Evolutionary conservation across 2,113 vertebrate genomes (phyloP).

Genomic region (Pantherophis guttatus): DNA sequence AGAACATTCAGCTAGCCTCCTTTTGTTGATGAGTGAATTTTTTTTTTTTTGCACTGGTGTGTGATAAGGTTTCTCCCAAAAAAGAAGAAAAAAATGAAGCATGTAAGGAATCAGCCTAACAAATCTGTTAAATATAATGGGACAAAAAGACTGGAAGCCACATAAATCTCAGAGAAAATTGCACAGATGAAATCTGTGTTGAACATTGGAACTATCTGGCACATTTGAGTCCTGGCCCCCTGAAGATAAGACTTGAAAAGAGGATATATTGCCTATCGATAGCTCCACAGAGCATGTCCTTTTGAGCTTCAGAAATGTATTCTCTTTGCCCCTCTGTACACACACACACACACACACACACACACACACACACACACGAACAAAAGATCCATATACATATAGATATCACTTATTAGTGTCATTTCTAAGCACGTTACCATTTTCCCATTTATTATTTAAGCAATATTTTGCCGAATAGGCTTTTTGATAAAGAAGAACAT

Average conservation of each 20-base stretch:
- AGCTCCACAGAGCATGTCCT: conserved; percentile 61
- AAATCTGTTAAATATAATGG: conserved; percentile 58
- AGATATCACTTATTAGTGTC: conserved; percentile 14
- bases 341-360: not conserved
- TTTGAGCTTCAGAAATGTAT: conserved; percentile 60
- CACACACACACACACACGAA: conserved; percentile 5
- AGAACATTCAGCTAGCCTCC: conserved; percentile 10
- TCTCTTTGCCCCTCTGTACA: conserved; percentile 25
- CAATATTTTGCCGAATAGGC: conserved; percentile 16
- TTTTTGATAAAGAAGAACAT: conserved; percentile 24
- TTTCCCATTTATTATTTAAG: conserved; percentile 20
- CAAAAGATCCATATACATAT: not conserved
- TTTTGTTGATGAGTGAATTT: conserved; percentile 56
- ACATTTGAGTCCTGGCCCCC: conserved; percentile 65
- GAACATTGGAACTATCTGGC: conserved; percentile 59
- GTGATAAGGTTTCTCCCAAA: conserved; percentile 46
- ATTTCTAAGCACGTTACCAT: conserved; percentile 29
- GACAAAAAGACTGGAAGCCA: conserved; percentile 50
- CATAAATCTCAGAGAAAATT: conserved; percentile 68
- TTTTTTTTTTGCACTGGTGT: conserved; percentile 46
- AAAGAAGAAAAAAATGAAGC: conserved; percentile 43
- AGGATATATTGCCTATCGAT: conserved; percentile 55
- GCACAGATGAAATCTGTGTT: conserved; percentile 61
- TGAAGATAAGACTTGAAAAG: conserved; percentile 66
- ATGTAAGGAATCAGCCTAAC: conserved; percentile 58